Evolutionary conservation across 2,888 invertebrate species (phyloP), one percentile per base, ranked within the genome.

Genomic region (Zygothrica quintamaculata): DNA sequence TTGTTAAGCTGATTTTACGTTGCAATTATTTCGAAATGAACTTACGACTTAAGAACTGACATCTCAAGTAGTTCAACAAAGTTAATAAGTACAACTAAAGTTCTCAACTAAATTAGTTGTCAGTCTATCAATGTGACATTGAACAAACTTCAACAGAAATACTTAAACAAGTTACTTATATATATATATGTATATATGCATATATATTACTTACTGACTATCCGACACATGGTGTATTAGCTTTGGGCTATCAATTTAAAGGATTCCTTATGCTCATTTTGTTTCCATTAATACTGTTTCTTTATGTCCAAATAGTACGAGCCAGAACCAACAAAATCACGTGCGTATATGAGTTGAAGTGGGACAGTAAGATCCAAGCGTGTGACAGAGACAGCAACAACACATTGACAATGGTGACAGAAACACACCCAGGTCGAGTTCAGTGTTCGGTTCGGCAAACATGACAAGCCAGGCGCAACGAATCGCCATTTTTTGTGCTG

Each of bases 401-500:
- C 25, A 9, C 13, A 16, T 37, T 64, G 68, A 71, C 71, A 71
- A 71, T 73, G 73, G 71, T 71, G 71, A 73, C 64, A 71, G 68
- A 34, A 71, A 71, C 73, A 55, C 65, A 69, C 56, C 53, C 65
- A 65, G 25, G 6, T 12, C 42, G 12, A 16, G 37, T 16, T 44
- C 48, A 7, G 43, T 52, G 60, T 43, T n/a, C 16, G 66, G 46
- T 40, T 64, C 64, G 75, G 75, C 57, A 44, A 69, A 65, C 69
- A 64, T 65, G 68, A 62, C 36, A 71, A 76, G 74, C 50, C 51
- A n/a, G 55, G 62, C 88, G 73, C 67, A 74, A 72, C 87, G 77
- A 88, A 88, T 87, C 75, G 82, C 74, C 82, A 85, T 82, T 88
- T 82, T 88, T 87, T 88, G 69, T 66, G 70, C 68, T 56, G 66